Base-by-base conservation (phyloP, 1,140 invertebrate species). In the Philotrypesis tridentata region DNA sequence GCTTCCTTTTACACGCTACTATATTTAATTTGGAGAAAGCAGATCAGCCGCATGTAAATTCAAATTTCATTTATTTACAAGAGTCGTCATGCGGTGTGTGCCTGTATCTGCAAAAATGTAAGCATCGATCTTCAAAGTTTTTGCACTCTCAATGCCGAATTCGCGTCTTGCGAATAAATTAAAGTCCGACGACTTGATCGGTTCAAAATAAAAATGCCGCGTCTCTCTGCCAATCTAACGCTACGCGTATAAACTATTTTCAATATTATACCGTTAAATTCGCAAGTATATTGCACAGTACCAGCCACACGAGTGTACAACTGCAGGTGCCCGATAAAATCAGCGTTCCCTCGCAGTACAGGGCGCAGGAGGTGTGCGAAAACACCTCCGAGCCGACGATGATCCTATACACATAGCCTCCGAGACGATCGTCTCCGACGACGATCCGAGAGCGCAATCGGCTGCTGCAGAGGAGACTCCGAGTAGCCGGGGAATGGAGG, bases 401-500 rank as follows among this genome's bases (percentile, higher is more conserved):
- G 31, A 37, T 29, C 70, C 12, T 25, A 23, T 40, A n/a, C 8
- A 27, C 37, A 1, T 48, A n/a, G 37, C 40, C 33, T 12, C n/a
- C 23, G 70, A 11, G 40, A 73, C 9, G 72, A 37, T 72, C 80
- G 43, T n/a, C 76, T 29, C 25, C 76, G 74, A 61, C 40, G 29
- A 65, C 27, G 63, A 23, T 23, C 67, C 31, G 40, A 72, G 40
- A 55, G 17, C 48, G 17, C 48, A 55, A 37, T 31, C 67, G 48
- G n/a, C 60, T n/a, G n/a, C n/a, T n/a, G n/a, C n/a, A n/a, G n/a
- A n/a, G n/a, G n/a, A n/a, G n/a, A n/a, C n/a, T n/a, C n/a, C n/a
- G n/a, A n/a, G n/a, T n/a, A n/a, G n/a, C n/a, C n/a, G n/a, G 67
- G 84, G 84, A 85, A 84, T 81, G 85, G 68, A 82, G 80, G 84